Conservation (phyloP, 2,113 vertebrate genomes). For the Elachura formosa region DNA sequence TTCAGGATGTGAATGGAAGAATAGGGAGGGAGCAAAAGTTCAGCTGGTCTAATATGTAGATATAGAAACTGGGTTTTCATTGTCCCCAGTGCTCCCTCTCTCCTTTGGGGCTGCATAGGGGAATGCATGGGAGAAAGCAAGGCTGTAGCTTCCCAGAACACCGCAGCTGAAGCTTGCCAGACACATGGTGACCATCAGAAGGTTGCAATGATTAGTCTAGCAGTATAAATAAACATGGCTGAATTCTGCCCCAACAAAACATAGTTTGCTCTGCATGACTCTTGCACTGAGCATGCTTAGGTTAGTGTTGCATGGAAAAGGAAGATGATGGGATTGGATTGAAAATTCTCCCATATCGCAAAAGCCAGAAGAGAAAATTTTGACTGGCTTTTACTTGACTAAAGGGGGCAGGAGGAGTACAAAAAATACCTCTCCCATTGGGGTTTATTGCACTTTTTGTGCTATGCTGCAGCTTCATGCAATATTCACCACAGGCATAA, state of each 20-base stretch:
- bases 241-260: neutral
- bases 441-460: neutral
- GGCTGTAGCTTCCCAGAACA: slow-evolving; percentile 45
- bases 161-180: slow-evolving; percentile 29
- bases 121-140: slow-evolving; percentile 45
- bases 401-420: neutral
- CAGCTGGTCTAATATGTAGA: neutral
- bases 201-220: slow-evolving; percentile 32
- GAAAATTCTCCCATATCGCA: neutral
- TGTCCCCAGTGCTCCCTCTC: neutral
- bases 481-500: neutral
- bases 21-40: slow-evolving; percentile 13
- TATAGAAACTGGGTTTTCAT: neutral
- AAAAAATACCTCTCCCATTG: neutral
- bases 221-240: slow-evolving; percentile 50
- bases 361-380: neutral
- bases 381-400: neutral
- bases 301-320: neutral
- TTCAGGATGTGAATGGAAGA: slow-evolving; percentile 21
- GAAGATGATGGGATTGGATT: neutral
- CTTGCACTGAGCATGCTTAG: neutral
- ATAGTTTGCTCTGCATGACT: neutral
- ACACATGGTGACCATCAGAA: slow-evolving; percentile 53
- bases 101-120: neutral
- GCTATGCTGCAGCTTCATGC: neutral